phyloP scores from a whole-genome alignment of 2,113 vertebrate species.

The Psilopogon haemacephalus region DNA sequence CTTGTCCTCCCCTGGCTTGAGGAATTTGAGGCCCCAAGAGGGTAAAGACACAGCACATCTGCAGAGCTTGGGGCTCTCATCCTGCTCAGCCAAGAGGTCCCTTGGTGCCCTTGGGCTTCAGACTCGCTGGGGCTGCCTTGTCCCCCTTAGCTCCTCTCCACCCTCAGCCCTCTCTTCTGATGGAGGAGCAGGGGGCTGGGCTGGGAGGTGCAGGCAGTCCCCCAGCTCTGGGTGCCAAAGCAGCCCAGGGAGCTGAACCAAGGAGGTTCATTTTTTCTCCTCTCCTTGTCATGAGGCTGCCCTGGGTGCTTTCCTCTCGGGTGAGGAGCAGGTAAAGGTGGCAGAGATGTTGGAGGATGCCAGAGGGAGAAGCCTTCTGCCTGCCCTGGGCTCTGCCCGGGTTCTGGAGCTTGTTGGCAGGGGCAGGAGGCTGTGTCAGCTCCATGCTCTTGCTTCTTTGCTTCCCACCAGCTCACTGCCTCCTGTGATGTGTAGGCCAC shows the following conservation, averaged over 20 bases:
- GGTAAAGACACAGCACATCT: neutral
- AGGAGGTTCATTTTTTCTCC: neutral
- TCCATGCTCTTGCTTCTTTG: neutral
- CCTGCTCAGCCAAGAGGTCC: neutral
- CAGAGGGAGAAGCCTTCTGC: neutral
- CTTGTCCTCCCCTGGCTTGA: neutral
- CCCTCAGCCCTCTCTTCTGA: neutral
- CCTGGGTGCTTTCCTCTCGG: neutral
- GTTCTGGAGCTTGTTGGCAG: fast-evolving
- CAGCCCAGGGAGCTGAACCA: neutral
- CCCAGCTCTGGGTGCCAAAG: neutral
- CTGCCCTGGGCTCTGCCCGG: fast-evolving
- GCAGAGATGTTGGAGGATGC: neutral
- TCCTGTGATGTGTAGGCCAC: neutral
- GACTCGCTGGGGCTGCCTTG: neutral
- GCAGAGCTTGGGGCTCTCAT: neutral
- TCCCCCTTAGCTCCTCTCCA: neutral
- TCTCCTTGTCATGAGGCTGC: neutral
- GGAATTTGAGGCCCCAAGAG: fast-evolving
- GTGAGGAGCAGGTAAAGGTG: neutral
- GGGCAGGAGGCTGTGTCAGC: neutral
- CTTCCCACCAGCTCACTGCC: neutral
- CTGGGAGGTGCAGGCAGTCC: neutral
- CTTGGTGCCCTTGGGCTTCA: neutral
- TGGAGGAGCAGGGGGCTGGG: neutral